phyloP scores from a whole-genome alignment of 2,888 invertebrate species.

The Penaeus monodon region DNA sequence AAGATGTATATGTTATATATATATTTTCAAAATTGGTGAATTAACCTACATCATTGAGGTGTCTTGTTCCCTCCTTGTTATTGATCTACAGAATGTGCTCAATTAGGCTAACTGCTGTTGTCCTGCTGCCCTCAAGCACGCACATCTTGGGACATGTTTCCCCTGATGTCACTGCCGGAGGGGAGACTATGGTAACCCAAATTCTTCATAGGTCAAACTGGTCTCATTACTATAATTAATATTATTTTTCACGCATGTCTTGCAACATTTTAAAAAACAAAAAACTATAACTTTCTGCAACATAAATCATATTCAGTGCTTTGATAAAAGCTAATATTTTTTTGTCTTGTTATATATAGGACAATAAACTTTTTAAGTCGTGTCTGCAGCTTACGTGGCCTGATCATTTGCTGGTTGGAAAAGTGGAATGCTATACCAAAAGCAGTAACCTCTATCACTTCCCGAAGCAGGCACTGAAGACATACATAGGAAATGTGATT shows the following conservation, averaged over 20 bases:
- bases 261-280: conserved; percentile 25
- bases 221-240: conserved; percentile 20
- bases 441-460: too few species aligned
- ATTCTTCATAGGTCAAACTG: conserved; percentile 61
- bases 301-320: conserved; percentile 47
- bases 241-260: conserved; percentile 51
- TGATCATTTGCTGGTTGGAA: conserved; percentile 48
- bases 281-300: conserved; percentile 26
- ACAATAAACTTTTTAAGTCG: conserved; percentile 49
- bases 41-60: conserved; percentile 62
- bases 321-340: conserved; percentile 47
- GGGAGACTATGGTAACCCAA: conserved; percentile 58
- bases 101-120: conserved; percentile 62
- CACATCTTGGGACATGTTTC: conserved; percentile 34
- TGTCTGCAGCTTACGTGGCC: conserved; percentile 46
- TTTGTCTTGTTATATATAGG: conserved; percentile 33
- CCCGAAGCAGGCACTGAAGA: too few species aligned
- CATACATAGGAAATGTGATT: too few species aligned
- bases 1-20: conserved; percentile 56
- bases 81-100: conserved; percentile 63
- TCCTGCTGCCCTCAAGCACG: conserved; percentile 46
- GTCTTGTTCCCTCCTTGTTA: conserved; percentile 63
- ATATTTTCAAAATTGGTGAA: conserved; percentile 62
- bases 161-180: conserved; percentile 42
- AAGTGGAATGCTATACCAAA: background rate